Evolutionary conservation across 2,797 vertebrate genomes (phyloP), one percentile per base, ranked within the genome.

Genomic region (Tragelaphus eurycerus): DNA sequence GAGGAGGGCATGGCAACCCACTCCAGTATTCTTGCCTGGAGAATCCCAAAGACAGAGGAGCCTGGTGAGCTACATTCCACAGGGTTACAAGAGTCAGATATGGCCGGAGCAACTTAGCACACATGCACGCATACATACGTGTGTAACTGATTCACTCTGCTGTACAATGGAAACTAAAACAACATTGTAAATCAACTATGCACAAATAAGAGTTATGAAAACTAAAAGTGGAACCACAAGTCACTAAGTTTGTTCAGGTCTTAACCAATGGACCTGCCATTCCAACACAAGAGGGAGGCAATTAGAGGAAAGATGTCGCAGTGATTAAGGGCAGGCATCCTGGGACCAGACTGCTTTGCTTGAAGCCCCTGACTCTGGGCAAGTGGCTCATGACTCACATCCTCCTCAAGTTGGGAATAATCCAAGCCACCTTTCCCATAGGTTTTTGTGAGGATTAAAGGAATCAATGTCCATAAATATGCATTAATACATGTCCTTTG

Each of bases 191-290:
- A 79, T 50, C 78, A n/a, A 31, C 78, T 5, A 52, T 31, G 48
- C 16, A 19, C 48, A 19, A 21, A 9, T 27, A 76, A 27, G 19
- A 13, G 19, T 76, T 76, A 46, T 27, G 43, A 27, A 76, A 46
- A 27, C 25, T 14, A 94, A 29, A 92, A 48, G 84, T 29, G 11
- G 74, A 91, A 88, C 23, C 86, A 57, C 29, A 86, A 76, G 55
- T 27, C 3, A 79, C 55, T 19, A n/a, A 52, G 13, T 34, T 78
- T 87, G 17, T n/a, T 25, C 25, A 89, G 50, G 48, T 78, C 57
- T 57, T n/a, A 88, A 50, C 59, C 31, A 76, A n/a, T 31, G 12
- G 43, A 52, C 60, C 16, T 43, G 62, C n/a, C 21, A 7, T 91
- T 87, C 19, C 50, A 81, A 79, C 85, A 74, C 91, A 64, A 25